Evolutionary conservation across 1,140 invertebrate species (phyloP).

Genomic region (Gryllus bimaculatus): DNA sequence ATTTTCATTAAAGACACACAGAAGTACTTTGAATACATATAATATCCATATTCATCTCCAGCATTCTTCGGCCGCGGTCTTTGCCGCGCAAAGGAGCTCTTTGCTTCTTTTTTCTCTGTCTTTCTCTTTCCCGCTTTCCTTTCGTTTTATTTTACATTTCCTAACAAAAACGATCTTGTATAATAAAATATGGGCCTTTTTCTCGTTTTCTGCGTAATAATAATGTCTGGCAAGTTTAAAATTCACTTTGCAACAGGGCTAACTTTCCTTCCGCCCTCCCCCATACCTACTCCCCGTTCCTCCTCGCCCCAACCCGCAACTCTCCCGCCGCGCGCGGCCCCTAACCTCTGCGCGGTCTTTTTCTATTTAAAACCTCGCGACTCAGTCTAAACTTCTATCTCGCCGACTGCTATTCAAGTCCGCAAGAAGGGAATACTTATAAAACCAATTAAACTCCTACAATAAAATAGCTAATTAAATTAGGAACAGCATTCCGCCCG

Average conservation of each 20-base stretch:
- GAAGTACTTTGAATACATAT: conserved; percentile 5
- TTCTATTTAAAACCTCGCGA: background rate
- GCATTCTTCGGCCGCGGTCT: background rate
- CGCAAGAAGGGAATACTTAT: background rate
- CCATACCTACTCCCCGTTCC: background rate
- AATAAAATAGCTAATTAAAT: conserved; percentile 3
- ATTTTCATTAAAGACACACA: conserved; percentile 1
- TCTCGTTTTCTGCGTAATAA: background rate
- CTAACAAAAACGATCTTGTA: background rate
- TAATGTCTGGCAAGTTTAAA: background rate
- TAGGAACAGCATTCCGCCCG: background rate
- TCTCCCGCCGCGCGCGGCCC: background rate
- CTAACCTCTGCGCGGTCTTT: background rate
- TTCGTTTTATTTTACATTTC: background rate
- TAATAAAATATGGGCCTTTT: background rate
- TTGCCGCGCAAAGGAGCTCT: background rate
- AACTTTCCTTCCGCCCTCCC: background rate
- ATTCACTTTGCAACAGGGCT: background rate
- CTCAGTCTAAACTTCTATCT: background rate
- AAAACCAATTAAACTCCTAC: conserved; percentile 1
- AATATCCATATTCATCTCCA: conserved; percentile 2
- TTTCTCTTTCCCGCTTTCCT: background rate
- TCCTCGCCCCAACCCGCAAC: background rate
- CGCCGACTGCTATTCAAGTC: conserved; percentile 2
- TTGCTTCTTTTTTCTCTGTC: background rate